phyloP scores from a whole-genome alignment of 1,140 invertebrate genomes.

The Bombus confusus region DNA sequence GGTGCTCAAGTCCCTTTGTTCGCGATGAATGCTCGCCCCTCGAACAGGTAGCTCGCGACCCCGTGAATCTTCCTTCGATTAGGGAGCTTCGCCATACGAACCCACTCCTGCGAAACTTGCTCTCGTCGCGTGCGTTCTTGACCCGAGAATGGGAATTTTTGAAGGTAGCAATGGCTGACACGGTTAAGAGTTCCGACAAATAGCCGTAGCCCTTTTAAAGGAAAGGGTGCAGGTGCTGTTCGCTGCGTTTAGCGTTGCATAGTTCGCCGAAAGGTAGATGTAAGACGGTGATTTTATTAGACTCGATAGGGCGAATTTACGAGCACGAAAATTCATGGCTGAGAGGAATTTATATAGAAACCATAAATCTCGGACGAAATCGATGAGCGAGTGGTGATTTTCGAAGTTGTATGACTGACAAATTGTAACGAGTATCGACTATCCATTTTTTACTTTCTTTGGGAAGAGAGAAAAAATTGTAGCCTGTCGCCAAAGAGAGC shows the following conservation, averaged over 20 bases:
- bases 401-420: background rate
- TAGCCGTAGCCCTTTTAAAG: background rate
- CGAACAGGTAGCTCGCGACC: constrained; percentile 20
- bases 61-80: constrained; percentile 38
- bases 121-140: too few species aligned
- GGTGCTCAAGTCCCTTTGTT: constrained; percentile 55
- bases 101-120: too few species aligned
- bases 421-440: background rate
- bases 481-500: background rate
- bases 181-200: background rate
- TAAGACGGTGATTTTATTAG: background rate
- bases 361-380: background rate
- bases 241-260: background rate
- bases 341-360: background rate
- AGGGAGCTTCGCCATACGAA: background rate
- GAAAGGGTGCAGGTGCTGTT: background rate
- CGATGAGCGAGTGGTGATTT: background rate
- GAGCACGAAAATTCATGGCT: background rate
- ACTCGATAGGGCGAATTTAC: background rate
- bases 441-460: background rate
- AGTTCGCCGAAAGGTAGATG: background rate
- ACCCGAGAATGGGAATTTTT: background rate
- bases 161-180: background rate
- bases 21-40: constrained; percentile 48
- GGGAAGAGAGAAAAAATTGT: background rate